phyloP scores from a whole-genome alignment of 2,888 invertebrate species.

The Anthrax anthrax region DNA sequence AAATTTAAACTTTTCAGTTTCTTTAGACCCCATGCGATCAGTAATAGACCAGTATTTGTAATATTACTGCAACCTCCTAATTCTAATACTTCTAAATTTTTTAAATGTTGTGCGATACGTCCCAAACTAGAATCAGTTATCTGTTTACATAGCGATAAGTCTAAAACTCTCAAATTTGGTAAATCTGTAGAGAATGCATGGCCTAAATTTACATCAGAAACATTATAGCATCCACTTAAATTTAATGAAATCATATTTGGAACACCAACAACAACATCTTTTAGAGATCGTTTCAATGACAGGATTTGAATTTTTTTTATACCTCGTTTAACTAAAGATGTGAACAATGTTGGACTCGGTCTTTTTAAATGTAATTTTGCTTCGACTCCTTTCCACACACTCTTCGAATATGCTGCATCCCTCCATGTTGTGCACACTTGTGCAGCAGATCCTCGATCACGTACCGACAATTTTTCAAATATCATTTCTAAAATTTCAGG shows the following conservation, averaged over 20 bases:
- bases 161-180: conserved; percentile 62
- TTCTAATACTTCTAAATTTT: conserved; percentile 75
- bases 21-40: conserved; percentile 77
- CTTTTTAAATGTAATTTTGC: conserved; percentile 77
- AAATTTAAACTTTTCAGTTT: conserved; percentile 73
- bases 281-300: conserved; percentile 64
- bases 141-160: conserved; percentile 87
- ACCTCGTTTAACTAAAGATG: conserved; percentile 72
- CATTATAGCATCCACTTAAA: conserved; percentile 85
- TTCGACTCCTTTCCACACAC: conserved; percentile 88
- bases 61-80: conserved; percentile 86
- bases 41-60: conserved; percentile 71
- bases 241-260: conserved; percentile 78
- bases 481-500: conserved; percentile 87
- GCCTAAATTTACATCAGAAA: conserved; percentile 71
- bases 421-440: conserved; percentile 83
- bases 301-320: conserved; percentile 80
- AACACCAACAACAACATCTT: conserved; percentile 74
- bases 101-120: conserved; percentile 68
- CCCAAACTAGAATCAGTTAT: conserved; percentile 82
- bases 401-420: conserved; percentile 82
- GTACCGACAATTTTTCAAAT: conserved; percentile 75
- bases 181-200: conserved; percentile 68
- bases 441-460: conserved; percentile 79
- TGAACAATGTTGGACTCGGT: conserved; percentile 71